Base-by-base conservation (phyloP, 2,797 vertebrate species). In the Distichodus sexfasciatus region DNA sequence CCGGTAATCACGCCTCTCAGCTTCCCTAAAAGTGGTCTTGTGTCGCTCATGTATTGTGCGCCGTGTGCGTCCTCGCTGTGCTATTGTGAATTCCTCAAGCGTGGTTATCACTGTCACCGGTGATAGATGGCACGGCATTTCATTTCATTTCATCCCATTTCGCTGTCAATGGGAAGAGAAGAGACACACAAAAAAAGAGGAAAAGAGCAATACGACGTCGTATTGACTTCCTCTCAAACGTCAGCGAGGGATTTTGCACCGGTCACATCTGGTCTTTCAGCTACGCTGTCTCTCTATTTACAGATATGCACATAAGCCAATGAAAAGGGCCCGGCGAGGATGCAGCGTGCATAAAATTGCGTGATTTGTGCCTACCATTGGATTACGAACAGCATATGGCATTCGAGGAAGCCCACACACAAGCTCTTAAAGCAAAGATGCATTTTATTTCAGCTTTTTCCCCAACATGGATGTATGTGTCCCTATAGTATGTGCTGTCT, bases 51-150 rank as follows among this genome's bases (percentile, higher is more conserved):
- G 12, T n/a, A 6, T 8, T 66, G 55, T 23, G 19, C 36, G 51
- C 38, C 41, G 15, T 36, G 38, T n/a, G 12, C n/a, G 31, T 40
- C 41, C 66, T 54, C 33, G 43, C 44, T 50, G 9, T 23, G 6
- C 53, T 31, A 33, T 53, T 68, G 19, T 23, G 50, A 68, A 48
- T 68, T 62, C 41, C 57, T 44, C 15, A 53, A 50, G 50, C 0
- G 0, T 63, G 55, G 46, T 28, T 5, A 69, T 59, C 21, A 14
- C n/a, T 60, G 41, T 65, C 66, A 53, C 41, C 19, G 50, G 55
- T 57, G 68, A 69, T 59, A 33, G 41, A 64, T 58, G 24, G 23
- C 48, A 62, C 6, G 66, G 14, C n/a, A 43, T 67, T 69, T 69
- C 14, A 48, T 48, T 53, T 55, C 26, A 65, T 15, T 46, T 29